Conservation (phyloP, 2,797 vertebrate genomes). For the Artibeus lituratus region DNA sequence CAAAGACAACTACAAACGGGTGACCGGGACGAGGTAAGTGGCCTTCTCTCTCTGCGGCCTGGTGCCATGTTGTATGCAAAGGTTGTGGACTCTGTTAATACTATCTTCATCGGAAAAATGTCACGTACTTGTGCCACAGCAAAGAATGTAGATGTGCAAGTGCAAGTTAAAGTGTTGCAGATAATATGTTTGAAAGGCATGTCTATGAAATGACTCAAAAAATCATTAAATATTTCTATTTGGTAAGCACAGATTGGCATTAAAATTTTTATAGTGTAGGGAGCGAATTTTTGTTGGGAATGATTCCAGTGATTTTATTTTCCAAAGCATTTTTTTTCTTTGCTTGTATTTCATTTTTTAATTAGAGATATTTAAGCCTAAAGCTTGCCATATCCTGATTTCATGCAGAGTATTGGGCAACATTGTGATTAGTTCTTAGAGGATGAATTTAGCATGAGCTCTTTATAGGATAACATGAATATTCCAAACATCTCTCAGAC, state of each 20-base stretch:
- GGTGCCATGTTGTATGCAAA: not conserved
- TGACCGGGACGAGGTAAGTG: constrained; percentile 90
- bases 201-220: not conserved
- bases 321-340: not conserved
- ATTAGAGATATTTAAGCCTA: not conserved
- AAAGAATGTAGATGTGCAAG: not conserved
- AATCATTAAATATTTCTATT: not conserved
- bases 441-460: not conserved
- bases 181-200: not conserved
- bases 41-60: not conserved
- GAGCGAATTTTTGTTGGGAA: not conserved
- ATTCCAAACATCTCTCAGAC: not conserved
- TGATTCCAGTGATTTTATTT: not conserved
- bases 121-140: not conserved
- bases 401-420: not conserved
- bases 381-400: not conserved
- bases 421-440: not conserved
- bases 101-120: not conserved
- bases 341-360: not conserved
- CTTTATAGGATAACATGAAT: not conserved
- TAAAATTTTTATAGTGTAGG: not conserved
- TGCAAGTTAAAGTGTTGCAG: not conserved
- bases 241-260: not conserved
- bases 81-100: not conserved
- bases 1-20: constrained; percentile 91